Base-by-base conservation (phyloP, 2,888 invertebrate species). In the Mesochorus sp. region DNA sequence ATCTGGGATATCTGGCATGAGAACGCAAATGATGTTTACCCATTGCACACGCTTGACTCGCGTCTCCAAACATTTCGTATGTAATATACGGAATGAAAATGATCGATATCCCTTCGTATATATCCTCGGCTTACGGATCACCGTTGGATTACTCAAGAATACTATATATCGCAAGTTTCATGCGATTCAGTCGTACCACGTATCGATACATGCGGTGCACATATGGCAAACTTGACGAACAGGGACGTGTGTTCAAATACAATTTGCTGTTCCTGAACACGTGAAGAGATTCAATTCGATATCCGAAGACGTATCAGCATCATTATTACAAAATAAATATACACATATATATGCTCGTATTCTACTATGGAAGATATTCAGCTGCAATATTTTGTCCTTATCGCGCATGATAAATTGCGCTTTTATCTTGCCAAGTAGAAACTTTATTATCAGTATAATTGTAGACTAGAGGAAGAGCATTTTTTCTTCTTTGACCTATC, bases 101-200 rank as follows among this genome's bases (percentile, higher is more conserved):
- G 21, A 49, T 49, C 5, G 12, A 53, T 34, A 37, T 49, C 47
- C 12, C 10, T 68, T 19, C 59, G 37, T 70, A 31, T n/a, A 26
- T 62, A 31, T n/a, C 2, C 17, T 17, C 6, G 1, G 57, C 24
- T 49, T 39, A 47, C 42, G 59, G 59, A 61, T 71, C 39, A 71
- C 51, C 6, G 37, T n/a, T 14, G 71, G 61, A 71, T 71, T 71
- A 61, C 51, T 28, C 51, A 51, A 26, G 42, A 61, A 61, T 61
- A 28, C 51, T 19, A n/a, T n/a, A n/a, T n/a, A n/a, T n/a, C n/a
- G 42, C n/a, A 26, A 26, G 59, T 28, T 42, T 12, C 42, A 71
- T 39, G 19, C 19, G 31, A 28, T 31, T 59, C 37, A n/a, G n/a
- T n/a, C 47, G 34, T 26, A 4, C 51, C 5, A 42, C 10, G 19